Evolutionary conservation across 2,113 vertebrate genomes (phyloP), one percentile per base, ranked within the genome.

Genomic region (Polyodon spathula): DNA sequence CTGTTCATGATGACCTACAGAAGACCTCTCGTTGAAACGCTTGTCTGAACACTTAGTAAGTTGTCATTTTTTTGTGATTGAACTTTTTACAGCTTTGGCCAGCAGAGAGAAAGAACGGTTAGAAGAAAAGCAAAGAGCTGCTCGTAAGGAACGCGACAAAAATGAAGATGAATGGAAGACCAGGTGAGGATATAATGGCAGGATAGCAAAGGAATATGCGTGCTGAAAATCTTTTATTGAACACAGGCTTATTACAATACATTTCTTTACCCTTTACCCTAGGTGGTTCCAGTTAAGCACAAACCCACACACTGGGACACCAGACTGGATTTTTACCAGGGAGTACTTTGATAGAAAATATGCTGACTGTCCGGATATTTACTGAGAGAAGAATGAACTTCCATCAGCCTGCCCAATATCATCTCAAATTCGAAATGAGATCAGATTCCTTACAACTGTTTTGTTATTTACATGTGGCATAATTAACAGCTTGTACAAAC

Each of bases 281-380:
- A 98, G 95, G 66, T 98, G 95, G 95, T 97, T 98, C 79, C 84
- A 86, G 69, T 82, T 78, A 67, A 90, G 88, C 66, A 81, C 78
- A 62, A 98, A 97, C 78, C 90, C 85, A 0, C 77, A 88, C 78
- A 94, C 88, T 3, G 81, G 88, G 70, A 74, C 85, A 58, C 77
- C 87, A 61, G 94, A 92, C 70, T 98, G 95, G 95, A 75, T 96
- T 59, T 98, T 97, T 66, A 79, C 84, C 4, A 94, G 94, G 12
- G 89, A 91, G 56, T 98, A 98, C 87, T 97, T 96, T 72, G 90
- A 86, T 73, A 92, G 95, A 74, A 89, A 91, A 72, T 98, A 95
- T 86, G 86, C 87, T 55, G 85, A 91, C 79, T 90, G 90, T 75
- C 93, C 94, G 1, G 85, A 96, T 67, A 97, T 97, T 82, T 98